Evolutionary conservation across 2,113 vertebrate genomes (phyloP).

Genomic region (Callaeas wilsoni): DNA sequence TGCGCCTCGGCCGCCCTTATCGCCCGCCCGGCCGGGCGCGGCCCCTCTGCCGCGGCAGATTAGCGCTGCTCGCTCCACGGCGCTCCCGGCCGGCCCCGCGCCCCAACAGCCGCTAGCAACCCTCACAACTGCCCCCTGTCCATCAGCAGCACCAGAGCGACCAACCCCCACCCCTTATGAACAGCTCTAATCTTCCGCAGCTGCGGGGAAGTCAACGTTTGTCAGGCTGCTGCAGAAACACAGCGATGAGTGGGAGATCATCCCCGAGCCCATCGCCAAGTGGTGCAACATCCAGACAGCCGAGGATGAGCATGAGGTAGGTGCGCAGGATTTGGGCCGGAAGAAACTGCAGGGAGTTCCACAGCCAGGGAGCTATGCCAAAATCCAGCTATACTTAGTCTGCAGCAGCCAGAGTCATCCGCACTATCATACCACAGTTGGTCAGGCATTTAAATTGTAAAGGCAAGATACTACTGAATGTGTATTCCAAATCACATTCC

Average conservation of each 20-base stretch:
- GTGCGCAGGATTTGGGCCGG: not conserved
- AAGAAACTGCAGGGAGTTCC: not conserved
- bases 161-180: rapidly evolving
- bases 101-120: rapidly evolving
- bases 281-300: conserved; percentile 77
- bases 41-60: not conserved
- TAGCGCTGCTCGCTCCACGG: not conserved
- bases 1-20: not conserved
- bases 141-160: rapidly evolving
- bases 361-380: not conserved
- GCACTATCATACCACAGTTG: not conserved
- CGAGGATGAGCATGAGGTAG: conserved; percentile 62
- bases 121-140: too few species aligned
- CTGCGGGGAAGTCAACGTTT: conserved; percentile 77
- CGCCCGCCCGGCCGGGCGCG: not conserved
- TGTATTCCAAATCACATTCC: not conserved
- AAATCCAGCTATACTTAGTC: not conserved
- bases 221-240: conserved; percentile 68
- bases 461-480: not conserved
- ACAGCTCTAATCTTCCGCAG: not conserved
- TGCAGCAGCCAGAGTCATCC: not conserved
- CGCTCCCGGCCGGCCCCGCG: too few species aligned
- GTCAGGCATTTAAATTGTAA: not conserved
- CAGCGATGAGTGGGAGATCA: conserved; percentile 76
- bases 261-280: conserved; percentile 78